Base-by-base conservation (phyloP, 2,797 vertebrate species). In the Xerus rutilus region DNA sequence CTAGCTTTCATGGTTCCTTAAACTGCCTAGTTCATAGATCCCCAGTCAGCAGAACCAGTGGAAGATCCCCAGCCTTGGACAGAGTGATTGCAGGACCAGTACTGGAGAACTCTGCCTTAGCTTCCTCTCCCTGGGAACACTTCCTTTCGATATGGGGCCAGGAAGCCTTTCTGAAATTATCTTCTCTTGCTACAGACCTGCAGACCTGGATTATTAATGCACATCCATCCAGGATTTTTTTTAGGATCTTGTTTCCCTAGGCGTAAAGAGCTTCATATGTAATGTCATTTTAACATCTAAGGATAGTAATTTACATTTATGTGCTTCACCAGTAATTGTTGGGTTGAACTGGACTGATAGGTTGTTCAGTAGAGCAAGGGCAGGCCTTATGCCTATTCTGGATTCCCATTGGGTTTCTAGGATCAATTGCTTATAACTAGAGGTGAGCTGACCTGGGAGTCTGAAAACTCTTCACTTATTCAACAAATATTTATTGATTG, bases 381-480 rank as follows among this genome's bases (percentile, higher is more conserved):
- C 62, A 70, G 81, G 18, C 1, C 0, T 49, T 91, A 49, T 62
- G 73, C 43, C 45, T 77, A 32, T 86, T 93, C 49, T 57, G 49
- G 54, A 62, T 91, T 88, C 52, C 43, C n/a, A 57, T 35, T 39
- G 32, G 62, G 47, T 49, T 93, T 91, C 39, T 69, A 49, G 23
- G 6, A 89, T 89, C 59, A 74, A 17, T 43, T 86, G 43, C 25
- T 82, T 78, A 82, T 69, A 70, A 69, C 32, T 74, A 17, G 74
- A 92, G 47, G 47, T 62, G 74, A 94, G 54, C 49, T 78, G 47
- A 89, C 25, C 84, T 84, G 65, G 59, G 49, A 93, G 93, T 62
- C 43, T 86, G 70, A 93, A 70, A 84, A 67, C 17, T 67, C 21
- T 88, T 84, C 23, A 67, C 69, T 76, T 30, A 77, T 47, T 94